Percentiles rank a stretch among this genome's conserved stretches.
Conservation (phyloP, 2,888 invertebrate species). For the Drepanosiphum platanoidis region DNA sequence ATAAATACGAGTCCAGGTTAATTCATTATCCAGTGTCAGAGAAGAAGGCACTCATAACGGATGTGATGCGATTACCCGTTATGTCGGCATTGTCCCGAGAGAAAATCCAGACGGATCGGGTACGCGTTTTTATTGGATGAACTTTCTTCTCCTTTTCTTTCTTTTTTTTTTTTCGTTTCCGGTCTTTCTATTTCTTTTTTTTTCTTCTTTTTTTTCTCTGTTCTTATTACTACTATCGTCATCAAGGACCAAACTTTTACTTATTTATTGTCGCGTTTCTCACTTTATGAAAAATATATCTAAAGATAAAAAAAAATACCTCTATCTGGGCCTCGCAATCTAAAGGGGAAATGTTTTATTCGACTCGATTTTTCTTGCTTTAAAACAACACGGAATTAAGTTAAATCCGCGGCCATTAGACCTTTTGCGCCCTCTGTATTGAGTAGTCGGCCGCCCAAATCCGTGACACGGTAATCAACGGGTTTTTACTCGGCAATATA, state of each 20-base stretch:
- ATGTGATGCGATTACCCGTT: conserved; percentile 62
- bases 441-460: conserved; percentile 61
- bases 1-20: conserved; percentile 61
- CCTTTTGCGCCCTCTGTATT: conserved; percentile 62
- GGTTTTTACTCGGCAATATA: conserved; percentile 62
- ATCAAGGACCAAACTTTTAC: conserved; percentile 62
- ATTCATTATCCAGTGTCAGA: conserved; percentile 61
- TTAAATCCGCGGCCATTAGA: conserved; percentile 62
- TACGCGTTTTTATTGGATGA: conserved; percentile 62
- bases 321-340: conserved; percentile 59
- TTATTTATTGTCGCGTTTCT: conserved; percentile 62
- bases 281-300: conserved; percentile 62
- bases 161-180: conserved; percentile 57
- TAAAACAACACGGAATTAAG: conserved; percentile 62
- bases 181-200: conserved; percentile 53
- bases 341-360: conserved; percentile 62
- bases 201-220: too few species aligned
- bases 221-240: conserved; percentile 62
- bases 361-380: conserved; percentile 61
- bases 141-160: conserved; percentile 58
- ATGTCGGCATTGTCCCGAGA: conserved; percentile 61
- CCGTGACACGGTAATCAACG: conserved; percentile 61
- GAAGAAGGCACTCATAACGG: conserved; percentile 62
- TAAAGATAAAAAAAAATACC: conserved; percentile 60
- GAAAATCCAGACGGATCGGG: conserved; percentile 62